Evolutionary conservation across 2,888 invertebrate species (phyloP), one percentile per base, ranked within the genome.

Genomic region (Trypoxylon attenuatum): DNA sequence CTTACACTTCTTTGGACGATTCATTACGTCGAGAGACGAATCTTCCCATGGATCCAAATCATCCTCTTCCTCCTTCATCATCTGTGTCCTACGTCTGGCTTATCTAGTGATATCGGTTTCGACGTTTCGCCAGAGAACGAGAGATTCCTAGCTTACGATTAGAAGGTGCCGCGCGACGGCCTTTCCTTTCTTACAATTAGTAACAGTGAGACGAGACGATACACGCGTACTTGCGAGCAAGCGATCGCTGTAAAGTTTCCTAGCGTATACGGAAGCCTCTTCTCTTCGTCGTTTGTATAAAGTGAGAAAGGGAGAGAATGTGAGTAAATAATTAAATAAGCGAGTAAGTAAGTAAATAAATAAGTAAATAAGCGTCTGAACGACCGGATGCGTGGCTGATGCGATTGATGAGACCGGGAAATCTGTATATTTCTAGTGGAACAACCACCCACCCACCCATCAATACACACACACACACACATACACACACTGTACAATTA

Each of bases 341-440:
- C 41, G 59, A 69, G 29, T 52, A 49, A 29, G 47, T 50, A 41
- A 49, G 41, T 8, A 41, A 19, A 21, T 23, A 15, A 29, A 16
- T n/a, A 62, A 67, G 64, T 68, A 73, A 59, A 33, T 38, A 45
- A 21, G 47, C 13, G 47, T 22, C 33, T 27, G 42, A 33, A 39
- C 22, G 49, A 22, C 42, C 51, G 41, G 39, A 65, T 56, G 57
- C 71, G 61, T 51, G 45, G 45, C 27, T 67, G 76, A 76, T 80
- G 78, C n/a, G n/a, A n/a, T n/a, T n/a, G n/a, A n/a, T n/a, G n/a
- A n/a, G n/a, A n/a, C n/a, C n/a, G n/a, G n/a, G n/a, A n/a, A n/a
- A 82, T 82, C 78, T 86, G 85, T 86, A 86, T 85, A 86, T 84
- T 86, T 85, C 81, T 86, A 84, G 83, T 82, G 82, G 82, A 78